A percentile compares a stretch with the other conserved stretches of the same genome.
Evolutionary conservation across 2,888 invertebrate species (phyloP).

Genomic region (Dysmachus trigonus): DNA sequence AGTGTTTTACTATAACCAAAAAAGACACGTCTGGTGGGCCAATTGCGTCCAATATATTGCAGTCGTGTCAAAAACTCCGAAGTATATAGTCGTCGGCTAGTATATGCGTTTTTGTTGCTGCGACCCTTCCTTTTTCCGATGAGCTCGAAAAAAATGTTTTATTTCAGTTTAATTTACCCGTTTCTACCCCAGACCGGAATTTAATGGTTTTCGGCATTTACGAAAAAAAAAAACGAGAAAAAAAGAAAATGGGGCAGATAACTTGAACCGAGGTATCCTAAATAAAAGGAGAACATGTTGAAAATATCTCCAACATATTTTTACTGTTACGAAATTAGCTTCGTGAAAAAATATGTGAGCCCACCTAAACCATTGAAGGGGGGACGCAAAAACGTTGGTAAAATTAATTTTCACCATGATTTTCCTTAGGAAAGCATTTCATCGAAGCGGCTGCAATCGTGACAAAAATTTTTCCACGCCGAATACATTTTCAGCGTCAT

Average conservation of each 20-base stretch:
- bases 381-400: neutral
- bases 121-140: neutral
- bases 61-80: neutral
- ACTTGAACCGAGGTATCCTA: neutral
- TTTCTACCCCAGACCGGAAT: neutral
- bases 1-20: neutral
- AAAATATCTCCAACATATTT: neutral
- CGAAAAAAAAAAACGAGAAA: neutral
- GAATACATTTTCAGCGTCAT: slow-evolving; percentile 44
- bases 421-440: neutral
- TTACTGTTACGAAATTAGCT: neutral
- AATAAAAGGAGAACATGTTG: neutral
- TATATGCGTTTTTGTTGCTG: neutral
- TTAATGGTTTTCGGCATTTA: neutral
- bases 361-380: neutral
- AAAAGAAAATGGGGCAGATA: neutral
- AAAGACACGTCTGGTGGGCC: neutral
- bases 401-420: neutral
- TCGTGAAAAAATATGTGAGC: neutral
- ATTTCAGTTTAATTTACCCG: neutral
- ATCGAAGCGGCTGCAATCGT: neutral
- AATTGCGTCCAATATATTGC: neutral
- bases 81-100: neutral
- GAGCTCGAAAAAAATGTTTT: neutral
- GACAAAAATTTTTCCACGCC: slow-evolving; percentile 37